These are phyloP conservation scores for Hydrotaea cyrtoneurina DNA, from an alignment of 2,888 invertebrate genomes.

Conservation along the genomic window DNA sequence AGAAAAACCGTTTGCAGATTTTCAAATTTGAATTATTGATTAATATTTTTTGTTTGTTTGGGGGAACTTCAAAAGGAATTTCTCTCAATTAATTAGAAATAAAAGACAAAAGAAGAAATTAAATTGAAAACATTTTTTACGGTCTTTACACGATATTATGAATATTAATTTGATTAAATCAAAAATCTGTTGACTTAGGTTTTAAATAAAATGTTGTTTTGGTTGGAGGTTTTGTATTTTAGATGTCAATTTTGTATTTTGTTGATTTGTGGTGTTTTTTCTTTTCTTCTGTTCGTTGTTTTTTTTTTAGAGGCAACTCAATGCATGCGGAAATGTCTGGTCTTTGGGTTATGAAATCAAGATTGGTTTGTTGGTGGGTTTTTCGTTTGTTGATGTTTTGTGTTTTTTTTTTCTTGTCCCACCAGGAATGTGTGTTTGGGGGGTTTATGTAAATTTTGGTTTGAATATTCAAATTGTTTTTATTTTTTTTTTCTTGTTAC, in stretches of 20 bases:
- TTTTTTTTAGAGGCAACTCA: background rate
- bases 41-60: too few relatives aligned
- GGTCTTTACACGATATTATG: background rate
- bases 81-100: slow-evolving; percentile 47
- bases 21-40: too few relatives aligned
- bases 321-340: slow-evolving; percentile 3
- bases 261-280: too few relatives aligned
- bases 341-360: background rate
- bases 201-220: background rate
- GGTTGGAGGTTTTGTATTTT: background rate
- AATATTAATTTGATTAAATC: background rate
- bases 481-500: background rate
- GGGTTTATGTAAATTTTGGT: slow-evolving; percentile 8
- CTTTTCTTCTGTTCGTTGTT: too few relatives aligned
- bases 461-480: slow-evolving; percentile 19
- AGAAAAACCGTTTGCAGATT: too few relatives aligned
- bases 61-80: slow-evolving; percentile 27
- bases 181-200: background rate
- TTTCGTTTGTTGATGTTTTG: background rate
- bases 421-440: background rate
- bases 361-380: background rate
- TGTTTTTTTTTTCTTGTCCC: background rate
- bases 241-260: background rate
- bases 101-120: background rate
- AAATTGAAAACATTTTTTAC: too few relatives aligned